A percentile compares a stretch with the other conserved stretches of the same genome.
These are phyloP conservation scores for Rhinogobio ventralis DNA, from an alignment of 2,797 vertebrate species.

Conservation along the genomic window DNA sequence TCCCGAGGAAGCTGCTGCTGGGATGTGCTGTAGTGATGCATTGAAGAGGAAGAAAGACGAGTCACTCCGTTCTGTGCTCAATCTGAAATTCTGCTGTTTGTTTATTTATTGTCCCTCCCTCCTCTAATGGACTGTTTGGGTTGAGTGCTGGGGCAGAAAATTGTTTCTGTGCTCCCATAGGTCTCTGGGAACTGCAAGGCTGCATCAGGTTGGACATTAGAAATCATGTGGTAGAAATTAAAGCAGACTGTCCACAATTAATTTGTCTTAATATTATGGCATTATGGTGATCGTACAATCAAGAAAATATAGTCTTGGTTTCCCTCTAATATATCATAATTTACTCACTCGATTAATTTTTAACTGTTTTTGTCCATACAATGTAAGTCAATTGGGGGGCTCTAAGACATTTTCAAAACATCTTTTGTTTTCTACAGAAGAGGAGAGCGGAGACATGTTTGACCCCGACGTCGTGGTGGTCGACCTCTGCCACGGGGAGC, in stretches of 20 bases:
- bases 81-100: slow-evolving; percentile 34
- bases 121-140: slow-evolving; percentile 16
- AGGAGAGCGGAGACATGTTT: no score
- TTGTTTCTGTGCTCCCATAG: slow-evolving; percentile 1
- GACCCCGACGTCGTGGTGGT: no score
- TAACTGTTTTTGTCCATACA: no score
- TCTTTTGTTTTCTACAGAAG: no score
- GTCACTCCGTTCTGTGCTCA: slow-evolving; percentile 5
- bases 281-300: not conserved
- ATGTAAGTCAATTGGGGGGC: no score
- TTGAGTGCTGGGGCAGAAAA: slow-evolving; percentile 15
- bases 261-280: not conserved
- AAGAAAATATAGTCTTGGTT: not conserved
- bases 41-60: slow-evolving; percentile 11
- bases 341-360: not conserved
- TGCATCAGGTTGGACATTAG: not conserved
- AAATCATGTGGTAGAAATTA: slow-evolving; percentile 9
- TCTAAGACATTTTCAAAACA: no score
- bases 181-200: not conserved
- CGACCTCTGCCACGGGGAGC: no score
- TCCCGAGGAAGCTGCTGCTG: slow-evolving; percentile 13
- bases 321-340: not conserved
- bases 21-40: slow-evolving; percentile 13
- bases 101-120: slow-evolving; percentile 17
- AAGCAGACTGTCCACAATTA: not conserved